A percentile compares a stretch with the other conserved stretches of the same genome.
Conservation (phyloP, 2,888 invertebrate genomes). For the Eucriotettix oculatus region DNA sequence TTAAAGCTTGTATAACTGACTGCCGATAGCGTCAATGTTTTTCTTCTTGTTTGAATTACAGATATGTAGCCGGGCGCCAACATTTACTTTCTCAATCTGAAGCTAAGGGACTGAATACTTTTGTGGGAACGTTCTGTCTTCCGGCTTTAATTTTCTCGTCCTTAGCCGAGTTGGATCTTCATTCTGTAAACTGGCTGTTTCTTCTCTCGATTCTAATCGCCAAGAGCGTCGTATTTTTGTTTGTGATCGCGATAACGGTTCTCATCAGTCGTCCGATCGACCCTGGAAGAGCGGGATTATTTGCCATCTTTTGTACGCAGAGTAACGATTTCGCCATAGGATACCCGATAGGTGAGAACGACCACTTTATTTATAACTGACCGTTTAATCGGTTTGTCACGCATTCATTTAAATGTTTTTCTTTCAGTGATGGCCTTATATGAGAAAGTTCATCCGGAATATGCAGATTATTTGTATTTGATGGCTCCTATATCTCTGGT, state of each 20-base stretch:
- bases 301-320: conserved; percentile 89
- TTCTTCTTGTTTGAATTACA: conserved; percentile 24
- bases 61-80: conserved; percentile 70
- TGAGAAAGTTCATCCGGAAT: conserved; percentile 70
- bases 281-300: conserved; percentile 72
- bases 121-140: conserved; percentile 84
- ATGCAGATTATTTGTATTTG: conserved; percentile 75
- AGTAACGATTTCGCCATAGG: conserved; percentile 97
- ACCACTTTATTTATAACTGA: too few relatives aligned
- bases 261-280: conserved; percentile 64
- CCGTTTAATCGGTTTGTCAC: not conserved
- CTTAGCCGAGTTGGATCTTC: conserved; percentile 67
- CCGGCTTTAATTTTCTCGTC: conserved; percentile 86
- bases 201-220: conserved; percentile 69
- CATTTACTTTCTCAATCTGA: conserved; percentile 68
- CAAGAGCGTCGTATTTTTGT: conserved; percentile 70
- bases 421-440: conserved; percentile 70
- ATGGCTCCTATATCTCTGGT: conserved; percentile 89
- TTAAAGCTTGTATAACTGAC: too few relatives aligned
- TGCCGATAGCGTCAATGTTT: not conserved
- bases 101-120: conserved; percentile 78
- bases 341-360: conserved; percentile 63
- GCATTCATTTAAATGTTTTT: conserved; percentile 5
- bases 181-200: conserved; percentile 79
- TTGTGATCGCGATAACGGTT: conserved; percentile 59